Conservation (phyloP, 2,113 vertebrate species). For the Columba livia region DNA sequence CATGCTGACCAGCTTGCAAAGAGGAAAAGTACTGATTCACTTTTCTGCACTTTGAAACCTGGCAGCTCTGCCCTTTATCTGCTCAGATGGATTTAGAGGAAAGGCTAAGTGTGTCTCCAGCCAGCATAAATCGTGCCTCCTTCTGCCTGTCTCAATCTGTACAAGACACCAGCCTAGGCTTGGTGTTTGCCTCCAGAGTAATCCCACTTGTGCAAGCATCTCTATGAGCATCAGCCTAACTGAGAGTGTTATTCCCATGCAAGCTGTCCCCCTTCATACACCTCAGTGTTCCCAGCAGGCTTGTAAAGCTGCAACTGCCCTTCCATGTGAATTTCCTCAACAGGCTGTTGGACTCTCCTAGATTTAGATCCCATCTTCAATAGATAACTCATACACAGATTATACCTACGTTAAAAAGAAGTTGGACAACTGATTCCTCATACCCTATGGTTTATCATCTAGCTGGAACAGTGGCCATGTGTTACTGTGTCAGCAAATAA, state of each 20-base stretch:
- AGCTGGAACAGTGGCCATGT: not conserved
- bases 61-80: not conserved
- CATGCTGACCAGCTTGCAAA: accelerated
- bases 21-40: not conserved
- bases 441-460: not conserved
- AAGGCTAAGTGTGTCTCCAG: not conserved
- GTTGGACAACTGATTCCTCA: not conserved
- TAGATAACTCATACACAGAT: not conserved
- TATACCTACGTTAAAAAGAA: not conserved
- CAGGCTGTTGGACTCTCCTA: not conserved
- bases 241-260: not conserved
- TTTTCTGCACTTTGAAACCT: not conserved
- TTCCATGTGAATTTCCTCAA: not conserved
- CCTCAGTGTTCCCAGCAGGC: not conserved
- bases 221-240: not conserved
- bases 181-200: not conserved
- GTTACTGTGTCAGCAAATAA: not conserved
- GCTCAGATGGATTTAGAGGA: not conserved
- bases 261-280: not conserved
- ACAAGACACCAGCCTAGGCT: not conserved
- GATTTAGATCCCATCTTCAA: not conserved
- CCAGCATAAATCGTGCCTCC: not conserved
- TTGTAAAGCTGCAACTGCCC: not conserved
- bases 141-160: not conserved
- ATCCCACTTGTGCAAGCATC: not conserved